Conservation (phyloP, 2,113 vertebrate species). For the Aramus guarauna region DNA sequence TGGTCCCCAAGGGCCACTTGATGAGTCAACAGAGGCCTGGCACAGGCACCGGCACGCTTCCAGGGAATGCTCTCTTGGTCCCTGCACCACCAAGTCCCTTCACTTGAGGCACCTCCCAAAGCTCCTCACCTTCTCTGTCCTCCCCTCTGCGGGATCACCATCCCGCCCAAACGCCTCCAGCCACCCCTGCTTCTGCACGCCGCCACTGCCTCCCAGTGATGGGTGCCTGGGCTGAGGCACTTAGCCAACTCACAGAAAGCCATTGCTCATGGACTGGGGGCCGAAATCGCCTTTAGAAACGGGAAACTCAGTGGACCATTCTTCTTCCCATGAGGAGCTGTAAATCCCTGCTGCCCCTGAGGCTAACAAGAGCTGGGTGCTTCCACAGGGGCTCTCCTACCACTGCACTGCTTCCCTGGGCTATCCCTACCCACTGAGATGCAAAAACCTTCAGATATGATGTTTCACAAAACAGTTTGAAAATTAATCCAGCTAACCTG, state of each 20-base stretch:
- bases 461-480: neutral
- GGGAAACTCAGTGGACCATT: neutral
- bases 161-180: neutral
- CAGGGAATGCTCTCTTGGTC: neutral
- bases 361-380: neutral
- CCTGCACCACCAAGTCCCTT: neutral
- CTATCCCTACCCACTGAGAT: neutral
- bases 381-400: neutral
- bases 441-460: neutral
- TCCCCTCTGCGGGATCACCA: neutral
- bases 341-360: neutral
- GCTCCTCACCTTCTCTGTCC: neutral
- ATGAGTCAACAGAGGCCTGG: neutral
- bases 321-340: neutral
- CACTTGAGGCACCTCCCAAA: neutral
- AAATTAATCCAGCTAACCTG: neutral
- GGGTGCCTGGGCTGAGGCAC: rapidly evolving
- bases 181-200: neutral
- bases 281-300: neutral
- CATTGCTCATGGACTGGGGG: neutral
- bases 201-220: neutral
- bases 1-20: neutral
- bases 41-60: neutral
- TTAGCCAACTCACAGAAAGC: neutral
- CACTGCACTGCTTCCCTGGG: neutral